A percentile compares a stretch with the other conserved stretches of the same genome.
phyloP scores from a whole-genome alignment of 2,113 vertebrate species.

The Zosterops lateralis region DNA sequence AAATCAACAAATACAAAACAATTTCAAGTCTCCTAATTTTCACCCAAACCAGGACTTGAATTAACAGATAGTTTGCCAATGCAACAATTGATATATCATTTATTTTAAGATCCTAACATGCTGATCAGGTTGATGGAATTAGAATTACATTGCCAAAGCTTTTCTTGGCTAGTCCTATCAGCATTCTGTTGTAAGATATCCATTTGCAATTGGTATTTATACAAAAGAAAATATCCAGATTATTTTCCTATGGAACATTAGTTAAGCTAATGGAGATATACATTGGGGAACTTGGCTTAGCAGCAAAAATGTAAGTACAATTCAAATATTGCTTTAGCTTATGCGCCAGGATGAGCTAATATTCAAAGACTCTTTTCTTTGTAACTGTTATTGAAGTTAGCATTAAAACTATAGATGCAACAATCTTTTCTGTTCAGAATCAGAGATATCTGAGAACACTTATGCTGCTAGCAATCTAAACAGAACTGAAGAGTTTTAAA shows the following conservation, averaged over 20 bases:
- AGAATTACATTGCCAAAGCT: not conserved
- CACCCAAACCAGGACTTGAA: not conserved
- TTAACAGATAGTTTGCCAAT: not conserved
- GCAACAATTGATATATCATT: not conserved
- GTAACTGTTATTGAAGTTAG: not conserved
- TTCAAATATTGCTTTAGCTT: not conserved
- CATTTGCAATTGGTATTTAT: not conserved
- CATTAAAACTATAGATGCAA: not conserved
- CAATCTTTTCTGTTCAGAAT: not conserved
- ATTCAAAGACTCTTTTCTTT: not conserved
- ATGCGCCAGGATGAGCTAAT: not conserved
- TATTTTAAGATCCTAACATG: not conserved
- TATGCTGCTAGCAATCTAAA: not conserved
- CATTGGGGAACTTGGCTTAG: not conserved
- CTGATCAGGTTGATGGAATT: not conserved
- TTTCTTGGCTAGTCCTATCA: not conserved
- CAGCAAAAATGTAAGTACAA: not conserved
- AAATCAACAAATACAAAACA: not conserved
- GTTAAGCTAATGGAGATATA: not conserved
- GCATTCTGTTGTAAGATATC: not conserved
- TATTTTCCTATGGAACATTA: not conserved
- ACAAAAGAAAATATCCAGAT: not conserved
- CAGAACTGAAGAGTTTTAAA: not conserved
- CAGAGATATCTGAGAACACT: not conserved
- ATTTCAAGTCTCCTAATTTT: not conserved